These are phyloP conservation scores for Scartelaos histophorus DNA, from an alignment of 2,113 vertebrate species.

Conservation along the genomic window DNA sequence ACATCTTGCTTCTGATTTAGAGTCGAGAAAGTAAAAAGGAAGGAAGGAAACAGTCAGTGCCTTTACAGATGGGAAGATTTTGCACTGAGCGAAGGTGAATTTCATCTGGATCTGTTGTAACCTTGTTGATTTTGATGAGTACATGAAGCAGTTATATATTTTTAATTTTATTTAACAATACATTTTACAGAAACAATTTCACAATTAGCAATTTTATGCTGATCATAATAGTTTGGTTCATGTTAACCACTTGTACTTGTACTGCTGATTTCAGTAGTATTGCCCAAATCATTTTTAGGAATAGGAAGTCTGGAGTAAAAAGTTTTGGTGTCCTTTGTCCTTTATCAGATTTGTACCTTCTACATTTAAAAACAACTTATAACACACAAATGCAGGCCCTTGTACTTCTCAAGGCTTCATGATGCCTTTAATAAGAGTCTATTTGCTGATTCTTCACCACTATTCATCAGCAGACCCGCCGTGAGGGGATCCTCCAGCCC, in stretches of 20 bases:
- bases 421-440: conserved; percentile 2
- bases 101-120: neutral
- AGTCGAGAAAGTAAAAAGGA: conserved; percentile 38
- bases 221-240: neutral
- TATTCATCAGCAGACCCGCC: conserved; percentile 5
- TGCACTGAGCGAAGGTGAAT: neutral
- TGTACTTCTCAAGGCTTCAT: neutral
- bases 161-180: too few species aligned
- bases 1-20: conserved; percentile 83
- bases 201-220: too few species aligned
- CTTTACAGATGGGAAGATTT: neutral
- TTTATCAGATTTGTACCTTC: neutral
- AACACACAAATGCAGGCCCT: conserved; percentile 19
- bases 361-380: neutral
- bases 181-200: too few species aligned
- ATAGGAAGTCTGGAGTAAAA: too few species aligned
- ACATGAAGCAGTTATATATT: neutral
- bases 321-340: too few species aligned
- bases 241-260: neutral
- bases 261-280: neutral
- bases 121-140: neutral
- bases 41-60: conserved; percentile 6
- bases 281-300: neutral
- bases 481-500: conserved; percentile 37
- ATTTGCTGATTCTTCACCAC: neutral